These are phyloP conservation scores for Schizopygopsis pylzovi DNA, from an alignment of 2,797 vertebrate genomes.

Conservation along the genomic window DNA sequence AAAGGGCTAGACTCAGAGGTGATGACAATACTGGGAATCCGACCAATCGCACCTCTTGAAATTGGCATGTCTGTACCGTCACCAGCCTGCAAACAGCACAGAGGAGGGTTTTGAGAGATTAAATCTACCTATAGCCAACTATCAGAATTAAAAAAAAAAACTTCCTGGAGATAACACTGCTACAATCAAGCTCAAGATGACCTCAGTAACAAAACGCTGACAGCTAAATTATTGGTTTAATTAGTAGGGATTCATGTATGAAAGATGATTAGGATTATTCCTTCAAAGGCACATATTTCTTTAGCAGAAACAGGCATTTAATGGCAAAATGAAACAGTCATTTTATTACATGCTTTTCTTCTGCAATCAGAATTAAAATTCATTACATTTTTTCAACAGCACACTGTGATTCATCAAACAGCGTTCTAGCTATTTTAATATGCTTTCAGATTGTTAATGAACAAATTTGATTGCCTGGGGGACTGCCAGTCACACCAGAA, in stretches of 20 bases:
- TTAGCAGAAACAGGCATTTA: background rate
- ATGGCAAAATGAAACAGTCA: background rate
- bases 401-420: background rate
- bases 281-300: constrained; percentile 1
- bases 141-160: background rate
- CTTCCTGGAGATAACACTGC: background rate
- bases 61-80: constrained; percentile 68
- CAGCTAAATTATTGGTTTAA: background rate
- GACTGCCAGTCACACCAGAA: background rate
- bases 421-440: background rate
- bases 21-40: constrained; percentile 83
- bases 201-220: background rate
- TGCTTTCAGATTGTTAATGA: constrained; percentile 8
- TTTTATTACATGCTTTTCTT: background rate
- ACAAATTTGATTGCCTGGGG: background rate
- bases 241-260: background rate
- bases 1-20: constrained; percentile 78
- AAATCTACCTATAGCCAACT: background rate
- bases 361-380: constrained; percentile 7
- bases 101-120: background rate
- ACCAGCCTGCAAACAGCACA: constrained; percentile 65
- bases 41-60: constrained; percentile 69
- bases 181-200: constrained; percentile 2
- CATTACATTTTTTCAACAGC: background rate
- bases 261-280: constrained; percentile 12